A percentile compares a stretch with the other conserved stretches of the same genome.
Conservation (phyloP, 2,797 vertebrate genomes). For the Muscicapa comitata region DNA sequence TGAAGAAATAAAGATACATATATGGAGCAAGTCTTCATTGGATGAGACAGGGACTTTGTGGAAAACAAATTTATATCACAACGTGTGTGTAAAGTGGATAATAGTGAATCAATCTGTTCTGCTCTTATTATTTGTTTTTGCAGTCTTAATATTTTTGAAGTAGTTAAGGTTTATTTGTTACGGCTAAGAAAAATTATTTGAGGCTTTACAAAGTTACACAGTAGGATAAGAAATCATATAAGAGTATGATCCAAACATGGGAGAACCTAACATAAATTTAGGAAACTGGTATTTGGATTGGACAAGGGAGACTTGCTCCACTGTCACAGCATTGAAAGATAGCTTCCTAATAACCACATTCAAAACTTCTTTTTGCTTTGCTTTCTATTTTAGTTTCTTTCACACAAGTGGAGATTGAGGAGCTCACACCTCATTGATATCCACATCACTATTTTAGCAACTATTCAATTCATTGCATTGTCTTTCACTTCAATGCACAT, state of each 20-base stretch:
- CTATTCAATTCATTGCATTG: conserved; percentile 12
- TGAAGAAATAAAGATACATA: background rate
- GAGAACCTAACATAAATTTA: background rate
- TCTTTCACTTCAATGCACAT: conserved; percentile 44
- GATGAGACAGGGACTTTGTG: background rate
- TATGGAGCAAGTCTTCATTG: background rate
- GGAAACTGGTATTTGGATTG: background rate
- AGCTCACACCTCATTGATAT: background rate
- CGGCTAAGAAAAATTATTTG: background rate
- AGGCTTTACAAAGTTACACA: background rate
- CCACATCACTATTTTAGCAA: background rate
- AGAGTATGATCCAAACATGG: background rate
- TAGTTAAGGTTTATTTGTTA: background rate
- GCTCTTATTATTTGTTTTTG: background rate
- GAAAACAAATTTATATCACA: background rate
- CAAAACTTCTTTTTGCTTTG: background rate
- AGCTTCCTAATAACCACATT: background rate
- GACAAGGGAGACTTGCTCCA: background rate
- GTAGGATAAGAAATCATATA: background rate
- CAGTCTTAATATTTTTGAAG: background rate
- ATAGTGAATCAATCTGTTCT: background rate
- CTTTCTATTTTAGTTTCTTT: background rate
- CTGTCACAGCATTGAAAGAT: background rate
- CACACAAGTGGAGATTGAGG: background rate
- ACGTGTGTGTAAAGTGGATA: background rate